These are phyloP conservation scores for Oncorhynchus mykiss DNA, from an alignment of 2,113 vertebrate species.

Conservation along the genomic window DNA sequence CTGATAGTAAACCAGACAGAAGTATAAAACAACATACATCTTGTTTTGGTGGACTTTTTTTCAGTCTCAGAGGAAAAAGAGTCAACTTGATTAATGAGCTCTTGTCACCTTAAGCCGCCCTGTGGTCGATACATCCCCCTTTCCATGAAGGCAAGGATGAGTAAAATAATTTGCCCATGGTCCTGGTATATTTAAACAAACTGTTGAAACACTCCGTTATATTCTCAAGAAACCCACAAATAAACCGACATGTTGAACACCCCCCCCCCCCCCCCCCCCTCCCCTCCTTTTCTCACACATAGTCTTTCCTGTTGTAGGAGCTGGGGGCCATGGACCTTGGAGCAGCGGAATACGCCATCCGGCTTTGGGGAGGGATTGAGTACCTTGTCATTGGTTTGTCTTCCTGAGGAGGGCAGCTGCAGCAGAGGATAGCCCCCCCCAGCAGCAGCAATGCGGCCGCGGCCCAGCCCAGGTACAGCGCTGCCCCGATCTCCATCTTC, in stretches of 20 bases:
- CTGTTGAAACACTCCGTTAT: not conserved
- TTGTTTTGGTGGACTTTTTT: not conserved
- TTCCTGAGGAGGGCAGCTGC: constrained; percentile 85
- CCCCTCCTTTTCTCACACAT: constrained; percentile 74
- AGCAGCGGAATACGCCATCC: constrained; percentile 81
- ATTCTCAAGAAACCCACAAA: not conserved
- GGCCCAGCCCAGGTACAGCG: constrained; percentile 89
- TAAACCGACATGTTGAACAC: not conserved
- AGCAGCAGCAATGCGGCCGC: constrained; percentile 79
- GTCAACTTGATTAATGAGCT: not conserved
- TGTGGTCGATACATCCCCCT: not conserved
- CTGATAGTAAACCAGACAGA: too few relatives aligned
- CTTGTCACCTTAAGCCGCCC: too few relatives aligned
- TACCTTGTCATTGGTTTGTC: constrained; percentile 70
- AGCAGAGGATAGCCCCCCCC: constrained; percentile 88
- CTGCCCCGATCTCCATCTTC: constrained; percentile 90
- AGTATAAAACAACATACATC: too few relatives aligned
- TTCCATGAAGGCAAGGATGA: not conserved
- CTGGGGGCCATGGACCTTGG: constrained; percentile 75
- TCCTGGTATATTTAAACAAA: not conserved
- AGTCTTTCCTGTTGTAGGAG: constrained; percentile 87
- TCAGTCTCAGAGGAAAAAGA: not conserved
- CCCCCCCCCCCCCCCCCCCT: not conserved
- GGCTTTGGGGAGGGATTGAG: constrained; percentile 55
- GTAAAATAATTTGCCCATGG: not conserved